phyloP scores from a whole-genome alignment of 1,140 invertebrate genomes.

The Caenorhabditis latens region DNA sequence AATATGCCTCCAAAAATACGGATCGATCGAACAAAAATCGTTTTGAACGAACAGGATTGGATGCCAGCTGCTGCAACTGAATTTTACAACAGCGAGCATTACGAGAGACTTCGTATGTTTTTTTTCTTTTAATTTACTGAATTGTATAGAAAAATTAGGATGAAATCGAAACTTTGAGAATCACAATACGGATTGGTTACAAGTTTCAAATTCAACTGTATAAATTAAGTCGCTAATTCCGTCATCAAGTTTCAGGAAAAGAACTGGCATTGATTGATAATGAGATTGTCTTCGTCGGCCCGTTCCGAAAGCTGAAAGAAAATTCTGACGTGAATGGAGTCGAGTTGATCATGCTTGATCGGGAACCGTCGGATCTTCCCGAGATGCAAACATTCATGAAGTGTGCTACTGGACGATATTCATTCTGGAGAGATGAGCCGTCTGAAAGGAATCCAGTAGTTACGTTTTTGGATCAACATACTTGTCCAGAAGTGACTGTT shows the following conservation, averaged over 20 bases:
- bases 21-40: background rate
- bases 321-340: background rate
- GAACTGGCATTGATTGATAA: background rate
- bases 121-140: background rate
- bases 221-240: background rate
- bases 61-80: conserved; percentile 8
- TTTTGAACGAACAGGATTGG: background rate
- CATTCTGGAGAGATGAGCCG: conserved; percentile 20
- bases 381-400: conserved; percentile 42
- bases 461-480: background rate
- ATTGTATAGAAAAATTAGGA: too few relatives aligned
- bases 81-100: conserved; percentile 6
- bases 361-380: conserved; percentile 1
- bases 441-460: conserved; percentile 6
- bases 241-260: background rate
- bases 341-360: conserved; percentile 22
- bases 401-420: background rate
- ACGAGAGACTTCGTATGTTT: background rate
- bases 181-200: too few relatives aligned
- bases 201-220: background rate
- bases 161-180: too few relatives aligned
- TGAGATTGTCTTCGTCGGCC: background rate
- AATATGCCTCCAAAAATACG: background rate
- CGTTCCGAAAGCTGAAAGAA: background rate
- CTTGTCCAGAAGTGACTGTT: background rate